A percentile compares a stretch with the other conserved stretches of the same genome.
These are phyloP conservation scores for Enoplosus armatus DNA, from an alignment of 2,797 vertebrate species.

Conservation along the genomic window DNA sequence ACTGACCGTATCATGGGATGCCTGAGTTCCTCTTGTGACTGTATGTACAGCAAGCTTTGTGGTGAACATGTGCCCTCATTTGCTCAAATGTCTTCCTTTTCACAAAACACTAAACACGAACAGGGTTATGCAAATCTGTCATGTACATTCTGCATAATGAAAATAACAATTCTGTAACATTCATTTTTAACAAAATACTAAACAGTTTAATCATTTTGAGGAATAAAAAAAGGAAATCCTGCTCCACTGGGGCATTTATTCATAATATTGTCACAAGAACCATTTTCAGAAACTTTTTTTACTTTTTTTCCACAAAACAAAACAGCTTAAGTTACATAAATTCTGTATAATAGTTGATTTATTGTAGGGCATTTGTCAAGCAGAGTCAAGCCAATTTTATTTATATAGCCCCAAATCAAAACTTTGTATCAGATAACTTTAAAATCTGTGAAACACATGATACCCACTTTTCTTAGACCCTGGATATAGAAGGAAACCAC, in stretches of 20 bases:
- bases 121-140: neutral
- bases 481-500: neutral
- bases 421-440: neutral
- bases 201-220: neutral
- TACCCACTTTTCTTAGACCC: neutral
- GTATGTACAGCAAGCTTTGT: neutral
- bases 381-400: neutral
- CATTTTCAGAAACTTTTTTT: neutral
- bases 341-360: neutral
- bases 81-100: slow-evolving; percentile 2
- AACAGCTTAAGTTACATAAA: neutral
- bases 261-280: neutral
- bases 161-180: too few species aligned
- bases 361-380: neutral
- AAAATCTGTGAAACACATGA: neutral
- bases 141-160: neutral
- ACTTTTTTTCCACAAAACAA: neutral
- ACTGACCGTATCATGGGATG: slow-evolving; percentile 51
- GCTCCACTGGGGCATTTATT: neutral
- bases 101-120: neutral
- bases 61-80: slow-evolving; percentile 13
- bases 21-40: slow-evolving; percentile 65
- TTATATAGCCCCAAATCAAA: neutral
- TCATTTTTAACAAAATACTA: neutral
- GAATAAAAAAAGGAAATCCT: neutral